These are phyloP conservation scores for Pseudococcus viburni DNA, from an alignment of 2,888 invertebrate genomes.

Conservation along the genomic window DNA sequence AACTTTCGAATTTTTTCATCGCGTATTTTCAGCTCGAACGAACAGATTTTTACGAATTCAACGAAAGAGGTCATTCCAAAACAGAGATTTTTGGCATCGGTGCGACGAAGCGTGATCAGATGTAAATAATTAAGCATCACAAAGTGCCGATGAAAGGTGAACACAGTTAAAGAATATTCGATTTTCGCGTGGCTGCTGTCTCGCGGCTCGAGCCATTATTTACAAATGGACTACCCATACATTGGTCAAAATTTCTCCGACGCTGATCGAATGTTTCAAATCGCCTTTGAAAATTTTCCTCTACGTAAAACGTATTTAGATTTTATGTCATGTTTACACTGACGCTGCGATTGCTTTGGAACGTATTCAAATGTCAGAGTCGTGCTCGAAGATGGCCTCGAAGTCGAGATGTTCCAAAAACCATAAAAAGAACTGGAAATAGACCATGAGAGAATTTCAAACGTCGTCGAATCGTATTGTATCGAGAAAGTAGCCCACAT, in stretches of 20 bases:
- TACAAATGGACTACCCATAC: neutral
- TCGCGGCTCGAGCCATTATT: neutral
- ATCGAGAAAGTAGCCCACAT: neutral
- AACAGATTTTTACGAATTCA: neutral
- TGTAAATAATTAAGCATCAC: neutral
- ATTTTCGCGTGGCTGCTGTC: neutral
- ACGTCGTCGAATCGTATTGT: neutral
- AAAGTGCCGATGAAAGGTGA: neutral
- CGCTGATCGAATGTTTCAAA: neutral
- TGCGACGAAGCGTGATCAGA: neutral
- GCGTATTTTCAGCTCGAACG: neutral
- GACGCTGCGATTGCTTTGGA: slow-evolving; percentile 8
- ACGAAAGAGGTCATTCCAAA: slow-evolving; percentile 28
- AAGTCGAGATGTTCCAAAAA: slow-evolving; percentile 8
- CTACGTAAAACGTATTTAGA: neutral
- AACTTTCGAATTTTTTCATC: neutral
- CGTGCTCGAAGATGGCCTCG: neutral
- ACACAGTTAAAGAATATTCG: neutral
- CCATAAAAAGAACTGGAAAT: slow-evolving; percentile 5
- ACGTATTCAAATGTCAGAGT: slow-evolving; percentile 11
- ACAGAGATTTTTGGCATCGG: slow-evolving; percentile 2
- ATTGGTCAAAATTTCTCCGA: neutral
- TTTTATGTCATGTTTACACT: slow-evolving; percentile 17
- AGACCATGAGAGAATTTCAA: slow-evolving; percentile 18
- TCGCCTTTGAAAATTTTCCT: slow-evolving; percentile 18